Evolutionary conservation across 2,888 invertebrate genomes (phyloP), one percentile per base, ranked within the genome.

Genomic region (Cistogaster globosa): DNA sequence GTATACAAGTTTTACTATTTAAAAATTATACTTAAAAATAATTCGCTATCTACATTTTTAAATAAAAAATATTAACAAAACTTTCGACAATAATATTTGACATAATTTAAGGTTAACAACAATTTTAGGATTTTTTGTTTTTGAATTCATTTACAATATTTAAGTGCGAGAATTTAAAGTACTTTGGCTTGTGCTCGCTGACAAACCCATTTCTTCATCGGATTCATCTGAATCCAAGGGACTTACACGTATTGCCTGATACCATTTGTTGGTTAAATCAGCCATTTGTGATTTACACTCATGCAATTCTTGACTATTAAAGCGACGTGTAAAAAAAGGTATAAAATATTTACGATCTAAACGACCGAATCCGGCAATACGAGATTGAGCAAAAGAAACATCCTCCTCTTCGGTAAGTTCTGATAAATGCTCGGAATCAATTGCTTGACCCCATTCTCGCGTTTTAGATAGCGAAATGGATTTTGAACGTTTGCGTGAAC

Each of bases 251-350:
- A 98, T 98, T 0, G 98, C 98, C 92, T 98, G 97, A 93, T 98
- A 98, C 98, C 98, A 99, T 91, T 98, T 97, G 91, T 98, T 98
- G 0, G 98, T 98, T 87, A 99, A 93, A 92, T 97, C 97, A 1
- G 97, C 97, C 98, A 99, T 98, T 93, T 98, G 98, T 88, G 97
- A 97, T 92, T 97, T 97, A 91, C 98, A 98, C 92, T 99, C 98
- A 91, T 97, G 97, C 86, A 98, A 93, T 93, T 99, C 98, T 96
- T 98, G 97, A 91, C 98, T 98, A 9, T 98, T 99, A 90, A 99
- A 98, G 88, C 98, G 94, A 88, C 99, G 94, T 0, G 98, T 99
- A 90, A 99, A 98, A 93, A 99, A 98, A 12, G 99, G 99, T 88
- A 97, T 97, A 88, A 99, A 95, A 93, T 98, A 99, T 91, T 97